Conservation (phyloP, 2,888 invertebrate species). For the Sipha maydis region DNA sequence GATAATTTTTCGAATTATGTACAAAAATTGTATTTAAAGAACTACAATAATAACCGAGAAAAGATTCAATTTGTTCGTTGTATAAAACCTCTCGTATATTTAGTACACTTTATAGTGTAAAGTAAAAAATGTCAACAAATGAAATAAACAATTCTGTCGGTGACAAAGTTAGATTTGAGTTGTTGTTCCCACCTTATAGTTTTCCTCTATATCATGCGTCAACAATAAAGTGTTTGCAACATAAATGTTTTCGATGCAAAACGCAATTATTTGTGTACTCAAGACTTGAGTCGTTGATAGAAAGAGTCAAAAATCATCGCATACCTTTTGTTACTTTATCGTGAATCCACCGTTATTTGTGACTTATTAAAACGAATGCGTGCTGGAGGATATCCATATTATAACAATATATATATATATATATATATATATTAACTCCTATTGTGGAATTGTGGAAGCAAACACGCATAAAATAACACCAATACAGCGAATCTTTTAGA, state of each 20-base stretch:
- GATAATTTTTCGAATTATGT: too few species aligned
- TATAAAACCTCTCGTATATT: too few species aligned
- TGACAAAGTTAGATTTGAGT: slow-evolving; percentile 10
- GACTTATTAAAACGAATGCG: not conserved
- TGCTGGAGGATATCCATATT: not conserved
- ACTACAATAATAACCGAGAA: too few species aligned
- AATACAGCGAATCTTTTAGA: not conserved
- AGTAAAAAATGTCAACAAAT: not conserved
- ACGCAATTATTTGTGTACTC: not conserved
- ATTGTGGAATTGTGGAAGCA: too few species aligned
- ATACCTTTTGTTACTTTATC: slow-evolving; percentile 16
- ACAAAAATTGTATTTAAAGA: too few species aligned
- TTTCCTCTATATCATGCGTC: not conserved
- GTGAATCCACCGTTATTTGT: not conserved
- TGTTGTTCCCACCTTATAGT: not conserved
- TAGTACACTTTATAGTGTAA: not conserved
- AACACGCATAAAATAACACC: not conserved
- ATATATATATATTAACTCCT: not conserved
- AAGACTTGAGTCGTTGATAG: not conserved
- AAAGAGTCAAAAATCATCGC: not conserved
- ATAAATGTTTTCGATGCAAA: slow-evolving; percentile 15
- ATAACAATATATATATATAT: not conserved
- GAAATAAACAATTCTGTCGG: not conserved
- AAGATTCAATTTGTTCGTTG: too few species aligned
- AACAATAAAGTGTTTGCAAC: not conserved